Conservation (phyloP, 2,797 vertebrate species). For the Catostomus latipinnis region DNA sequence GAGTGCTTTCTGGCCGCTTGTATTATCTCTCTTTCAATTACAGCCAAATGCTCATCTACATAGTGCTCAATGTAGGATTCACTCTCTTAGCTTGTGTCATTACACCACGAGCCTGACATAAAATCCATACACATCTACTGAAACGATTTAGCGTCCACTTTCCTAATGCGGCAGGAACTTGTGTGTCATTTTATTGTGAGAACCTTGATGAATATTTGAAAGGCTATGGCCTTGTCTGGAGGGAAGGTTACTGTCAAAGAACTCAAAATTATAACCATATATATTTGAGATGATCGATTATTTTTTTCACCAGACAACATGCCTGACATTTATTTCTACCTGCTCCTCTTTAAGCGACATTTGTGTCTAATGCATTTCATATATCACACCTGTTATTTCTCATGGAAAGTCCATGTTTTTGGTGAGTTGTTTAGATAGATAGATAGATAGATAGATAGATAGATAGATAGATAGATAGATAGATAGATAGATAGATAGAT, state of each 20-base stretch:
- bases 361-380: slow-evolving; percentile 51
- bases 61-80: slow-evolving; percentile 65
- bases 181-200: slow-evolving; percentile 60
- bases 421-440: slow-evolving; percentile 36
- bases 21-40: slow-evolving; percentile 67
- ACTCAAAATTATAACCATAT: slow-evolving; percentile 56
- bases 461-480: too few species aligned
- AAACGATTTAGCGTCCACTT: slow-evolving; percentile 73
- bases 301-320: slow-evolving; percentile 24
- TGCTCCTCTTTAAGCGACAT: slow-evolving; percentile 22
- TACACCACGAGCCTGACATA: slow-evolving; percentile 75
- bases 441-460: too few species aligned
- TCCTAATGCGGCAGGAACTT: slow-evolving; percentile 62
- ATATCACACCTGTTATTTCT: slow-evolving; percentile 41
- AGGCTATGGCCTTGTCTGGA: slow-evolving; percentile 54
- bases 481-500: too few species aligned
- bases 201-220: slow-evolving; percentile 61
- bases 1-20: slow-evolving; percentile 54
- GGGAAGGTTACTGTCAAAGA: slow-evolving; percentile 60
- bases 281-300: slow-evolving; percentile 51
- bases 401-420: slow-evolving; percentile 59
- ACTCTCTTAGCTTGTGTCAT: slow-evolving; percentile 70
- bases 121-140: slow-evolving; percentile 78
- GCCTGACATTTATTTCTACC: slow-evolving; percentile 48
- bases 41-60: slow-evolving; percentile 74